Conservation (phyloP, 2,113 vertebrate species). For the Micromys minutus region DNA sequence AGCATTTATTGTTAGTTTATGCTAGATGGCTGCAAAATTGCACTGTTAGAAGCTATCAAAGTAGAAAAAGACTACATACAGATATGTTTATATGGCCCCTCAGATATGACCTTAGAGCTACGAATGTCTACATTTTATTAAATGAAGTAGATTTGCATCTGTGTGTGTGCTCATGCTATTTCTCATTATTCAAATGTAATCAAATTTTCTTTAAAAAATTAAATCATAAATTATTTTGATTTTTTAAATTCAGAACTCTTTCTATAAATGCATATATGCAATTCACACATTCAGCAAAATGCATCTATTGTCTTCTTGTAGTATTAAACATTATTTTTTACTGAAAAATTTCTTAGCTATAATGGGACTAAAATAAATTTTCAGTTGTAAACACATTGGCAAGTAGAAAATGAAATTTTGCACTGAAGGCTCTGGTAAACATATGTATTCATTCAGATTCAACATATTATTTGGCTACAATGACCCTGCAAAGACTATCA, state of each 20-base stretch:
- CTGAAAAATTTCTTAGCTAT: conserved; percentile 8
- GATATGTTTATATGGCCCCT: conserved; percentile 61
- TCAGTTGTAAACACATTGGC: conserved; percentile 49
- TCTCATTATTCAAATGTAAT: conserved; percentile 13
- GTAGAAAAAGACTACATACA: conserved; percentile 46
- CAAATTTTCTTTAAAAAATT: not conserved
- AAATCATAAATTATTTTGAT: conserved; percentile 39
- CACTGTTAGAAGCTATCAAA: conserved; percentile 55
- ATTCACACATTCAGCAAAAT: not conserved
- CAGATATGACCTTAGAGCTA: conserved; percentile 31
- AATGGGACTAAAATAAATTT: conserved; percentile 35
- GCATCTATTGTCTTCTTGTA: conserved; percentile 16
- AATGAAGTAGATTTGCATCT: conserved; percentile 31
- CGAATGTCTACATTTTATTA: conserved; percentile 60
- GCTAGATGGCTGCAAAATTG: conserved; percentile 41
- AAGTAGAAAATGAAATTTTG: conserved; percentile 42
- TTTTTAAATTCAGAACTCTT: conserved; percentile 10
- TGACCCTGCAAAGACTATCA: conserved; percentile 57
- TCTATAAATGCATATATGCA: not conserved
- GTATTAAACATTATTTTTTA: conserved; percentile 3
- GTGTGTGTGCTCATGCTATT: conserved; percentile 50
- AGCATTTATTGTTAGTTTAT: conserved; percentile 1
- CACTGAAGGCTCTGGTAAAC: not conserved
- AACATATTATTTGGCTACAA: conserved; percentile 62
- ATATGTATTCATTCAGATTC: conserved; percentile 64